Percentiles rank a stretch among this genome's conserved stretches.
Conservation (phyloP, 2,797 vertebrate species). For the Hyperoplus immaculatus region DNA sequence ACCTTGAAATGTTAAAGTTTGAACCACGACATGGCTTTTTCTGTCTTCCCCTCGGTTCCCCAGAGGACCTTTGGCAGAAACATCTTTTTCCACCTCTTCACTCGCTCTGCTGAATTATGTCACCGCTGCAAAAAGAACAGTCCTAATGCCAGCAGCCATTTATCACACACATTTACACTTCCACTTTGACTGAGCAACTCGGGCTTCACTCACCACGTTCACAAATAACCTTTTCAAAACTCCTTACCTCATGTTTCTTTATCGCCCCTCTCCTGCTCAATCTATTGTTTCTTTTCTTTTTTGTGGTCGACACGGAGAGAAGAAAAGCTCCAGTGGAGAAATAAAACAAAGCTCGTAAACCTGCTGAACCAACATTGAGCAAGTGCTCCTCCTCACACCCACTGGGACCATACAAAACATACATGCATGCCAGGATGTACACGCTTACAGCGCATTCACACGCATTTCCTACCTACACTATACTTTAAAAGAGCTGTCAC, state of each 20-base stretch:
- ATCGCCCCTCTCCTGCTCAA: not conserved
- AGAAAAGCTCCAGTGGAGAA: slow-evolving; percentile 19
- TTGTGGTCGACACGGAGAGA: slow-evolving; percentile 21
- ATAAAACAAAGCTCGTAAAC: slow-evolving; percentile 35
- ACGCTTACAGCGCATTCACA: not conserved
- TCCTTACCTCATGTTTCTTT: slow-evolving; percentile 25
- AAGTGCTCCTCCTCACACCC: slow-evolving; percentile 9
- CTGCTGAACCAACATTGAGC: slow-evolving; percentile 23
- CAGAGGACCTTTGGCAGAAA: slow-evolving; percentile 7
- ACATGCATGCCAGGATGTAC: not conserved
- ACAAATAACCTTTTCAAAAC: slow-evolving; percentile 34
- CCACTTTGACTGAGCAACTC: slow-evolving; percentile 23
- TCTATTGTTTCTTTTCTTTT: not conserved
- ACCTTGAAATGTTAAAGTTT: slow-evolving; percentile 2
- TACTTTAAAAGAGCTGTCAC: not conserved
- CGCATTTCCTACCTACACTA: not conserved
- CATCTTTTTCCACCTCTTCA: slow-evolving; percentile 23
- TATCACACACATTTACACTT: slow-evolving; percentile 30
- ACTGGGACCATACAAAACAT: not conserved
- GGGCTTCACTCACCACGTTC: slow-evolving; percentile 11
- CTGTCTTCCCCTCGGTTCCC: slow-evolving; percentile 28
- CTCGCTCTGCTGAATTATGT: slow-evolving; percentile 24
- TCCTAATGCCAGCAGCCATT: slow-evolving; percentile 26
- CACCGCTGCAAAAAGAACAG: slow-evolving; percentile 18
- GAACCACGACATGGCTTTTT: slow-evolving; percentile 23